Evolutionary conservation across 1,140 invertebrate genomes (phyloP).

Genomic region (Ceratosolen fusciceps): DNA sequence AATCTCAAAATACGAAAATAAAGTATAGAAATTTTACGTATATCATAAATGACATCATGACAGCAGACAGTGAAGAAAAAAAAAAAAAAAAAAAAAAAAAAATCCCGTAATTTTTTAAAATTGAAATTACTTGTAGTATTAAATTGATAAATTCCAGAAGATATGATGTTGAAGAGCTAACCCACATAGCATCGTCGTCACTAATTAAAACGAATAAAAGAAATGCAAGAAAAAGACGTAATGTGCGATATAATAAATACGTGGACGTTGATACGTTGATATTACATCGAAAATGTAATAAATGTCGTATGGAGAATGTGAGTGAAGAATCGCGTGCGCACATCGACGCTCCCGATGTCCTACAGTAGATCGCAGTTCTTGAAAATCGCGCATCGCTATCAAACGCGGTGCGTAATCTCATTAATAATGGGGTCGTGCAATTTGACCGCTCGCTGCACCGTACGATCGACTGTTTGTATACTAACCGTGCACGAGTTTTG

Average conservation of each 20-base stretch:
- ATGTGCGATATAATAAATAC: neutral
- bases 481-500: neutral
- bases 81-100: too few relatives aligned
- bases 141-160: neutral
- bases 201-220: neutral
- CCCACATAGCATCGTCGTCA: neutral
- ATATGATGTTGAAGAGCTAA: neutral
- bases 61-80: too few relatives aligned
- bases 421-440: conserved; percentile 13
- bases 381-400: neutral
- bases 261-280: too few relatives aligned
- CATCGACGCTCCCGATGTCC: neutral
- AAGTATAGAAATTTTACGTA: too few relatives aligned
- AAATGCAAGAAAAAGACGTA: neutral
- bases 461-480: neutral
- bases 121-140: too few relatives aligned
- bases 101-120: too few relatives aligned
- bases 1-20: too few relatives aligned
- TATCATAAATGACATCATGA: too few relatives aligned
- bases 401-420: neutral
- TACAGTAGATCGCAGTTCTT: neutral
- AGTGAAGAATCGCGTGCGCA: neutral
- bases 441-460: neutral
- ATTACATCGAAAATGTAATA: neutral
- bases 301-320: neutral